Conservation (phyloP, 2,888 invertebrate genomes). For the Tineola bisselliella region DNA sequence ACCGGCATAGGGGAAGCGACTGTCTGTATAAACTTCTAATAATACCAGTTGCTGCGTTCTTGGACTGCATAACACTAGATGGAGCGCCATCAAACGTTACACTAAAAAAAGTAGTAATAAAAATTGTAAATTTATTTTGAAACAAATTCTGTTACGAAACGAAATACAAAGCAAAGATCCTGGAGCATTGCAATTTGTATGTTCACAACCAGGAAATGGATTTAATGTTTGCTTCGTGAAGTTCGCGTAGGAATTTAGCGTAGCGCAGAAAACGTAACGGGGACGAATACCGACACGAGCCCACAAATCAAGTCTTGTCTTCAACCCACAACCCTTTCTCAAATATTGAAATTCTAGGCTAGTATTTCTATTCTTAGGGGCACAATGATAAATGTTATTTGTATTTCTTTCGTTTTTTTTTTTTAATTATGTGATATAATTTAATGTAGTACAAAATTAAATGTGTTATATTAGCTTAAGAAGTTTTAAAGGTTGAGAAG, state of each 20-base stretch:
- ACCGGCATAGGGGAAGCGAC: too few species aligned
- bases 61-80: too few species aligned
- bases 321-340: conserved; percentile 14
- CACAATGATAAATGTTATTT: not conserved
- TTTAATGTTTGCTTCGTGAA: conserved; percentile 3
- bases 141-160: too few species aligned
- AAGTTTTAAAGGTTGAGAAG: too few species aligned
- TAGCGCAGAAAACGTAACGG: not conserved
- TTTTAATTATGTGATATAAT: not conserved
- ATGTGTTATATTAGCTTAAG: too few species aligned
- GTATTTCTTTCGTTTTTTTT: too few species aligned
- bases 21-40: too few species aligned
- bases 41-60: too few species aligned
- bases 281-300: conserved; percentile 10
- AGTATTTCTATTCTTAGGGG: not conserved
- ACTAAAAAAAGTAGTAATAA: too few species aligned
- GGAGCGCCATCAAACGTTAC: too few species aligned
- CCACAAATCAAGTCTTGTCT: conserved; percentile 15
- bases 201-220: conserved; percentile 1
- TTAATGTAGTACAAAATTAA: too few species aligned
- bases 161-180: not conserved
- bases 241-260: conserved; percentile 7
- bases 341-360: conserved; percentile 1
- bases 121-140: too few species aligned
- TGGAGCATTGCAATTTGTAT: not conserved